A percentile compares a stretch with the other conserved stretches of the same genome.
These are phyloP conservation scores for Toxotes chatareus DNA, from an alignment of 2,113 vertebrate genomes.

Conservation along the genomic window DNA sequence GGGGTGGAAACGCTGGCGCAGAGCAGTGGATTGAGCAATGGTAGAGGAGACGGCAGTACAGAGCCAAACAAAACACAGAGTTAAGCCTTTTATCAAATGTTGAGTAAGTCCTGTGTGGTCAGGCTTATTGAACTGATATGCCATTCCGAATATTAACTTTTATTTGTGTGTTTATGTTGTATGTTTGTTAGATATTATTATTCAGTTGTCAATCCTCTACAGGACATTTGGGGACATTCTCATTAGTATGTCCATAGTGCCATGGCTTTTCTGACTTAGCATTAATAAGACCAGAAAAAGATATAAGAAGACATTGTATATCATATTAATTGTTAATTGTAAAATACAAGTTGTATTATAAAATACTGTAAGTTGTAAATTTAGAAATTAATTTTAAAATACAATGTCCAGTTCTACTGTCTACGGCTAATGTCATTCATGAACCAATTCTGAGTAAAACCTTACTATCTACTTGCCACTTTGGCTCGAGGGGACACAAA, in stretches of 20 bases:
- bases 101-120: not conserved
- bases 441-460: not conserved
- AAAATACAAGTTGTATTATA: not conserved
- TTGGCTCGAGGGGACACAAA: not conserved
- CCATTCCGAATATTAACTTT: slow-evolving; percentile 1
- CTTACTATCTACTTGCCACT: not conserved
- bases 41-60: not conserved
- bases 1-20: not conserved
- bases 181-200: not conserved
- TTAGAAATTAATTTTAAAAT: not conserved
- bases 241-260: not conserved
- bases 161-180: not conserved
- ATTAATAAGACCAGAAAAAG: not conserved
- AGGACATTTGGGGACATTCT: not conserved
- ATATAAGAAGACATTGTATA: not conserved
- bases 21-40: not conserved
- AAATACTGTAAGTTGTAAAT: slow-evolving; percentile 8
- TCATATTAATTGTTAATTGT: not conserved
- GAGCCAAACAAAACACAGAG: slow-evolving; percentile 16
- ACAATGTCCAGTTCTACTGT: not conserved
- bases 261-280: not conserved
- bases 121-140: not conserved
- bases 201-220: not conserved
- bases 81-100: slow-evolving; percentile 17
- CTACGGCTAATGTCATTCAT: not conserved